A percentile compares a stretch with the other conserved stretches of the same genome.
Conservation (phyloP, 2,797 vertebrate genomes). For the Ceryle rudis region DNA sequence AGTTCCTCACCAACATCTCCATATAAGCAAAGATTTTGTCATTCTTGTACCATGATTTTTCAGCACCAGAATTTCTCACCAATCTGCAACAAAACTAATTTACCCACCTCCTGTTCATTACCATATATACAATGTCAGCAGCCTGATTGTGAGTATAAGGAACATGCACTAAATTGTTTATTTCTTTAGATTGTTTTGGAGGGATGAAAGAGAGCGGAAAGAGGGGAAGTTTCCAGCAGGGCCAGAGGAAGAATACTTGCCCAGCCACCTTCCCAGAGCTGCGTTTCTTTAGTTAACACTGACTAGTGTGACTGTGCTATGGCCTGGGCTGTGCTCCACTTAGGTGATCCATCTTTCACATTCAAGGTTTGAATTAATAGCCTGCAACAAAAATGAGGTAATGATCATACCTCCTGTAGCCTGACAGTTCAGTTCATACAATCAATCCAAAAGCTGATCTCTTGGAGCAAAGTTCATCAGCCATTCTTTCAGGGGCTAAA, state of each 20-base stretch:
- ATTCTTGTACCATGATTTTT: neutral
- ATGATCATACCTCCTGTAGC: neutral
- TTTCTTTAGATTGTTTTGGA: neutral
- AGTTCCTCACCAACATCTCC: neutral
- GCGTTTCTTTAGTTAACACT: neutral
- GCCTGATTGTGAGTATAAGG: neutral
- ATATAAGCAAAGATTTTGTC: neutral
- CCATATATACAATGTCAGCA: neutral
- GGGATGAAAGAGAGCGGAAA: neutral
- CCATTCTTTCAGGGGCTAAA: neutral
- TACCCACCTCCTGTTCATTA: neutral
- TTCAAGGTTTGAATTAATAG: neutral
- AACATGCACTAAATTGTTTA: neutral
- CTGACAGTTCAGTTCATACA: neutral
- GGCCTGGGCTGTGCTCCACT: neutral
- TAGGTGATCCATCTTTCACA: neutral
- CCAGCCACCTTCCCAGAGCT: rapidly evolving
- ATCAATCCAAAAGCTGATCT: neutral
- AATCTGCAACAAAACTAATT: neutral
- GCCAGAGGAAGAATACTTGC: neutral
- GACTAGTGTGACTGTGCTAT: neutral
- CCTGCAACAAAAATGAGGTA: neutral
- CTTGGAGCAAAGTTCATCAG: neutral
- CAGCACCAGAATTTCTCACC: neutral
- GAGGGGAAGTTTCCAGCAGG: neutral